Evolutionary conservation across 2,888 invertebrate species (phyloP), one percentile per base, ranked within the genome.

Genomic region (Limnephilus marmoratus): DNA sequence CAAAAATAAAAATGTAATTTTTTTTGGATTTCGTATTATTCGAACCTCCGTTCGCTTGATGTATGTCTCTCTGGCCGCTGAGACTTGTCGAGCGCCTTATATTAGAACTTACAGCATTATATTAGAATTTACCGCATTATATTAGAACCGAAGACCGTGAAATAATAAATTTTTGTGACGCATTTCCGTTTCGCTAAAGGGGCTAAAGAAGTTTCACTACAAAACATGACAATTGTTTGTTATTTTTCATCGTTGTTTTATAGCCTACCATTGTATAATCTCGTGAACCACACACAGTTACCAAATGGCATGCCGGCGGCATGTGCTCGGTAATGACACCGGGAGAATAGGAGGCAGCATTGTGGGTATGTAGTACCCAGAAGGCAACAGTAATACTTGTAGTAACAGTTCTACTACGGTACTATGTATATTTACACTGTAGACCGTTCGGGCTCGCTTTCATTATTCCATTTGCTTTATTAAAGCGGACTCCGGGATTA

Each of bases 391-490:
- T 68, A 68, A 68, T 68, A 31, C 31, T 31, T 31, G 31, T 31
- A n/a, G 68, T n/a, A 68, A 24, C 68, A 24, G 24, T 68, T 68
- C 68, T n/a, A 41, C 41, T 37, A 37, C 4, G 37, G 37, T 37
- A 37, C 37, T 41, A 41, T 41, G 7, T 4, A 41, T 4, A 4
- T 5, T 9, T 41, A 41, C 7, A 41, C 41, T 41, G 41, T 41
- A 41, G 4, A n/a, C 68, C 24, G 68, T 68, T 9, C 68, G 68
- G 68, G 24, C 24, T 24, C 68, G 24, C 24, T 68, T 68, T 68
- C 68, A n/a, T 68, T 68, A 68, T n/a, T 68, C 68, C 68, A 68
- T 68, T 68, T 68, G 68, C 68, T 68, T 68, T 68, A 68, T 68
- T 68, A 68, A 68, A 68, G 68, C n/a, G 68, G 68, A 68, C 24